Conservation (phyloP, 2,888 invertebrate species). For the Callimorpha dominula region DNA sequence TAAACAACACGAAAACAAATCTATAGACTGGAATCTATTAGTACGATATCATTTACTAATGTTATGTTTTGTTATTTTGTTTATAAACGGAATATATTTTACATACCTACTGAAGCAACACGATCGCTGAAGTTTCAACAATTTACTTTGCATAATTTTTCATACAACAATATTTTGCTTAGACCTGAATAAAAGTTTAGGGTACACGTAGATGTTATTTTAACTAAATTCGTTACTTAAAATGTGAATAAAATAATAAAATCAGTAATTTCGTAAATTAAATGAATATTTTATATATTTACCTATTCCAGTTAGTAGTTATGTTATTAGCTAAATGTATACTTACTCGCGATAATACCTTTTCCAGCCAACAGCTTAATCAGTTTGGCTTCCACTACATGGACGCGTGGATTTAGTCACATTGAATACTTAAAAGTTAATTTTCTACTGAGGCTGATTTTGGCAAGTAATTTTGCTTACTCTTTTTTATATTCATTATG, state of each 20-base stretch:
- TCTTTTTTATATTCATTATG: too few relatives aligned
- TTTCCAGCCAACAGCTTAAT: not conserved
- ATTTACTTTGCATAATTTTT: not conserved
- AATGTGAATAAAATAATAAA: too few relatives aligned
- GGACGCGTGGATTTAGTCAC: not conserved
- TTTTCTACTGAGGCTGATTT: not conserved
- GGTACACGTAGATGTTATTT: not conserved
- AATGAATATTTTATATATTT: not conserved
- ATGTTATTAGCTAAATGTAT: not conserved
- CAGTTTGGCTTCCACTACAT: not conserved
- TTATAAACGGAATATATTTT: not conserved
- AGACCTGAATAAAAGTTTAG: not conserved
- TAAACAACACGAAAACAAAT: conserved; percentile 7
- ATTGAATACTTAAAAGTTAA: not conserved
- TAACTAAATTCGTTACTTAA: too few relatives aligned
- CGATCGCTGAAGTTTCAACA: not conserved
- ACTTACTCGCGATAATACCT: not conserved
- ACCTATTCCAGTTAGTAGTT: not conserved
- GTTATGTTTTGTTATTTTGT: not conserved
- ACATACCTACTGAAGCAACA: not conserved
- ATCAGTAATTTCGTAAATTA: not conserved
- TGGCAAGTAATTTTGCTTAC: not conserved
- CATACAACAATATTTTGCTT: not conserved
- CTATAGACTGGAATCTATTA: not conserved
- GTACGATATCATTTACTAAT: not conserved